Percentiles rank a stretch among this genome's conserved stretches.
phyloP scores from a whole-genome alignment of 2,888 invertebrate genomes.

The Sthenelais limicola region DNA sequence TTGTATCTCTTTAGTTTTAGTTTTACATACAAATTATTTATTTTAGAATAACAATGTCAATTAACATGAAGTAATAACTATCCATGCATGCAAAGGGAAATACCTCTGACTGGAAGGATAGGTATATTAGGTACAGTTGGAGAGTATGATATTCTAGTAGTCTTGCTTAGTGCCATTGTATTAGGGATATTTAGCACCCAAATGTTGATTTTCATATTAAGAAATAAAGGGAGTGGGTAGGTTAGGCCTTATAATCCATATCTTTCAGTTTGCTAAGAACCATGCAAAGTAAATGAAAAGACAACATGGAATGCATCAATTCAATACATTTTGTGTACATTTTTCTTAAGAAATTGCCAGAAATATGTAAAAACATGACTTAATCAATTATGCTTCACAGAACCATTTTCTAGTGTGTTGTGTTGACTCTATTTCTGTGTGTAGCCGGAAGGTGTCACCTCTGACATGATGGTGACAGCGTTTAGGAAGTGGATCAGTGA shows the following conservation, averaged over 20 bases:
- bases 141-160: too few relatives aligned
- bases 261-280: background rate
- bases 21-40: too few relatives aligned
- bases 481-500: conserved; percentile 58
- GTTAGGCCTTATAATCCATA: too few relatives aligned
- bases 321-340: background rate
- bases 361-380: background rate
- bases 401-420: background rate
- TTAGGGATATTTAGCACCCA: too few relatives aligned
- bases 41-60: too few relatives aligned
- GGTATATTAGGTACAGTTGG: too few relatives aligned
- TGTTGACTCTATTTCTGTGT: background rate
- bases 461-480: conserved; percentile 57
- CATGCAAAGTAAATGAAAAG: background rate
- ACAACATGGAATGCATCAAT: background rate
- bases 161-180: too few relatives aligned
- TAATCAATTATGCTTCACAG: background rate
- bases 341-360: background rate
- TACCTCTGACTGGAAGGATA: too few relatives aligned
- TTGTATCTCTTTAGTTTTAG: background rate
- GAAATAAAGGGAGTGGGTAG: too few relatives aligned
- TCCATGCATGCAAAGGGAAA: too few relatives aligned
- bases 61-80: too few relatives aligned
- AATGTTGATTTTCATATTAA: too few relatives aligned
- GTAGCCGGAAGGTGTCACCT: conserved; percentile 56